Evolutionary conservation across 1,140 invertebrate species (phyloP), one percentile per base, ranked within the genome.

Genomic region (Sitobion miscanthi): DNA sequence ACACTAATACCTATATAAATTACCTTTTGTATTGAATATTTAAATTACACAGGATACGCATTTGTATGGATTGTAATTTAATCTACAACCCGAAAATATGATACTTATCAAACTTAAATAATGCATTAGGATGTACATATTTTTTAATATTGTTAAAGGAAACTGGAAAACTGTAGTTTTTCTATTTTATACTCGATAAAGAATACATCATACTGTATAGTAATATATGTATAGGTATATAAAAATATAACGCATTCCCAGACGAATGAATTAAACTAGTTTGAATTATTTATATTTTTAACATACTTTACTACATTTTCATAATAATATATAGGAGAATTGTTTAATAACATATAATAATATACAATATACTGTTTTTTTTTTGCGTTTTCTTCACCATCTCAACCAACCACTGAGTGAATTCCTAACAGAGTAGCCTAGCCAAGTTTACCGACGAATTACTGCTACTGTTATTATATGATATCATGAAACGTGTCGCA

Each of bases 371-470:
- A 35, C 30, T 77, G n/a, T 77, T 77, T 77, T 77, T 69, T 77
- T 52, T 89, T 35, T 5, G 17, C 11, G 49, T 38, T n/a, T 42
- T 54, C n/a, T 54, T 54, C 47, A 23, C 87, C 87, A 77, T 77
- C 62, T 54, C 21, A 21, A 25, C 49, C 87, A 17, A 17, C 42
- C 9, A 42, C 23, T 42, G 30, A 21, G 87, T 54, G 49, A 89
- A 89, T 89, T 54, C 87, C 35, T 88, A 30, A 42, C 30, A 35
- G 87, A 35, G 87, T 35, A 35, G n/a, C 2, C n/a, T 23, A 54
- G 87, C 87, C 87, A 89, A 89, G 87, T 49, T 54, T 89, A 89
- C 87, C 87, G 42, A 54, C 87, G 25, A 54, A 89, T 54, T n/a
- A 49, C 87, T 30, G 45, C 30, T 11, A 47, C 47, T 88, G n/a